Conservation (phyloP, 2,113 vertebrate species). For the Pachyramphus minor region DNA sequence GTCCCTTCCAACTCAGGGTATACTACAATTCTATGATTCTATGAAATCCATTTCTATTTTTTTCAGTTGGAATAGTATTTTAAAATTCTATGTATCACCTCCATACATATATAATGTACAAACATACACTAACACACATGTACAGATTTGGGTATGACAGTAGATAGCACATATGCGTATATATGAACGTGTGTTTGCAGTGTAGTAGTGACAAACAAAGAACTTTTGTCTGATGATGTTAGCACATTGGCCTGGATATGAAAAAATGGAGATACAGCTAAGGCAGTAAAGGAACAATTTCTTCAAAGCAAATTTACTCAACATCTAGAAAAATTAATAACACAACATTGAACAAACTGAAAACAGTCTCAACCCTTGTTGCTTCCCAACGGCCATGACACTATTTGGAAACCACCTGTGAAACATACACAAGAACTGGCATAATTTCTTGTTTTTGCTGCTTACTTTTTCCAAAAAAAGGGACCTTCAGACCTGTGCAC, state of each 20-base stretch:
- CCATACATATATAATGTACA: background rate
- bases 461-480: background rate
- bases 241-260: background rate
- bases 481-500: background rate
- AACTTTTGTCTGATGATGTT: background rate
- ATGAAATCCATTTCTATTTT: background rate
- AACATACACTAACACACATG: background rate
- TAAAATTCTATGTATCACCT: background rate
- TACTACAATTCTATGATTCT: background rate
- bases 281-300: background rate
- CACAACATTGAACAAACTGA: background rate
- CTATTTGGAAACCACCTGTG: background rate
- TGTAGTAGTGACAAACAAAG: background rate
- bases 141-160: background rate
- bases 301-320: constrained; percentile 16
- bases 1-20: background rate
- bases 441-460: background rate
- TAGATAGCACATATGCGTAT: background rate
- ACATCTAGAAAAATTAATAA: constrained; percentile 8
- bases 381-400: background rate
- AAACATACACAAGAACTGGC: background rate
- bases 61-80: background rate
- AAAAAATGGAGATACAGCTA: background rate
- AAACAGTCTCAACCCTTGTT: constrained; percentile 6
- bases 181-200: background rate